Percentiles rank a stretch among this genome's conserved stretches.
Evolutionary conservation across 2,797 vertebrate species (phyloP).

Genomic region (Okamejei kenojei): DNA sequence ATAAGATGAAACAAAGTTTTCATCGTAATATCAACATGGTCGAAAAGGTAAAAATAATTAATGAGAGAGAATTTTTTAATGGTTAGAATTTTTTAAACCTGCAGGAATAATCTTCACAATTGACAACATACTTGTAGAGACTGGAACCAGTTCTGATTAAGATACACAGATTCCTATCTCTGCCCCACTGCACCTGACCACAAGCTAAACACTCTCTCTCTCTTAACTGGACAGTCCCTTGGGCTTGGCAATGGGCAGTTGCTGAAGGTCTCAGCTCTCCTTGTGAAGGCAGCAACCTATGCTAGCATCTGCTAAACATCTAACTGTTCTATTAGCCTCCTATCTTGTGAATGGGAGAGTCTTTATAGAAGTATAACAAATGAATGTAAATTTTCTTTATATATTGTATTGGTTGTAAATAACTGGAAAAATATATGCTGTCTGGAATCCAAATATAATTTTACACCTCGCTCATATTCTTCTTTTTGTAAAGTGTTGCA

Average conservation of each 20-base stretch:
- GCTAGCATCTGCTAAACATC: not conserved
- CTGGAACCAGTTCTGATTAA: no score
- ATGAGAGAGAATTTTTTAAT: not conserved
- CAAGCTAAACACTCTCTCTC: no score
- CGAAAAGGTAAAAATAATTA: not conserved
- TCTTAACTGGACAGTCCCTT: no score
- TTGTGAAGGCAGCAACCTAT: not conserved
- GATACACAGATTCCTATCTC: no score
- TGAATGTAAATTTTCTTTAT: constrained; percentile 30
- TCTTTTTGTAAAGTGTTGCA: constrained; percentile 20
- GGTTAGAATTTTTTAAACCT: not conserved
- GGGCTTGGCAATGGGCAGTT: no score
- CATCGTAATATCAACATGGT: not conserved
- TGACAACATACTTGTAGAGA: not conserved
- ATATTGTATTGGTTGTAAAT: constrained; percentile 26
- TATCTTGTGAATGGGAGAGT: not conserved
- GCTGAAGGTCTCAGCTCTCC: not conserved
- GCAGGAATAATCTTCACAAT: not conserved
- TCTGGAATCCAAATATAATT: not conserved
- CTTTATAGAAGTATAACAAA: not conserved
- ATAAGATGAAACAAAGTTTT: no score
- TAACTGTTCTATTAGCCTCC: constrained; percentile 43
- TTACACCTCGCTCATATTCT: not conserved
- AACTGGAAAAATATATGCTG: constrained; percentile 25
- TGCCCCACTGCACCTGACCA: no score